Base-by-base conservation (phyloP, 92 coral and sea anemone genomes). In the Umimayanthus chanpuru region DNA sequence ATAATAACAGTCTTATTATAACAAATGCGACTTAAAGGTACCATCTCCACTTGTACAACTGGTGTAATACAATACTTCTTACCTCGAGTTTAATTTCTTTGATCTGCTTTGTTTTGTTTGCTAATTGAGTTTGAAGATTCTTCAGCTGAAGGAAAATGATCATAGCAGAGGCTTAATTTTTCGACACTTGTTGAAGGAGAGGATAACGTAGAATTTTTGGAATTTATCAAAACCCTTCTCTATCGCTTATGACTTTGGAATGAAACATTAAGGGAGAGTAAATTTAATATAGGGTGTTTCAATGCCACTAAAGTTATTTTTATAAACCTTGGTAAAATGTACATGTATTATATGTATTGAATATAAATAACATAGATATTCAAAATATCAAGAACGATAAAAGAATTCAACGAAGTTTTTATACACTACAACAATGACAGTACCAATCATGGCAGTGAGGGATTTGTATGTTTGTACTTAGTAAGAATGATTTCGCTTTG, bases 11-110 rank as follows among this genome's bases (percentile, higher is more conserved):
- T 53, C 16, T 12, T 53, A 53, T 53, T 53, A 11, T 53, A 53
- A 53, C 58, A 53, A 53, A 53, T 53, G 20, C 58, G 3, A 53
- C 58, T 53, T 53, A 53, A 11, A 0, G 3, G 58, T 47, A 47
- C 14, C 1, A 8, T 47, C 9, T 47, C 53, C 14, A 11, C 9
- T 6, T 74, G 14, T 39, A 25, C 6, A 78, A 32, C 36, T 32
- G 36, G 41, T 49, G 4, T 23, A 25, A 3, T 3, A 61, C 21
- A 61, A 61, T 7, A 61, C 26, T 20, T 18, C 90, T 85, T 77
- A 95, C 99, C 97, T 97, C 99, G 80, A 94, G 99, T 56, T 94
- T 98, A 36, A 95, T 77, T 85, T 97, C 99, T 85, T 97, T 97
- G 41, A 88, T 58, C 65, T 94, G 97, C 85, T 97, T 97, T 39